A percentile compares a stretch with the other conserved stretches of the same genome.
Evolutionary conservation across 2,888 invertebrate species (phyloP).

Genomic region (Drosophila anomelani): DNA sequence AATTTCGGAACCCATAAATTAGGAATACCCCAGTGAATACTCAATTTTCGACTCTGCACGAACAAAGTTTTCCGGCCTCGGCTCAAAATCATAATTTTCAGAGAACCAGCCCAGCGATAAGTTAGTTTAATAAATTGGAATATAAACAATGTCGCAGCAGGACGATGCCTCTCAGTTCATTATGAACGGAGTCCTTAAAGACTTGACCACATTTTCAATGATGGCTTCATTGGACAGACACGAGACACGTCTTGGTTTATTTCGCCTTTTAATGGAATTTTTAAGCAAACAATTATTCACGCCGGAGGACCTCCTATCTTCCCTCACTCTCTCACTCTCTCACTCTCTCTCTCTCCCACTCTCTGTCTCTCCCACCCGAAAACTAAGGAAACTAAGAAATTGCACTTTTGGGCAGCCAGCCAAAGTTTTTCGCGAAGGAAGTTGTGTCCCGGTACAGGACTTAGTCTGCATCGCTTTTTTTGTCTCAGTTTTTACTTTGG

Average conservation of each 20-base stretch:
- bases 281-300: conserved; percentile 51
- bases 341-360: background rate
- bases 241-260: conserved; percentile 29
- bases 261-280: conserved; percentile 48
- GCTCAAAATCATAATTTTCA: conserved; percentile 16
- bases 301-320: conserved; percentile 5
- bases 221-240: conserved; percentile 9
- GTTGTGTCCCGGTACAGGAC: background rate
- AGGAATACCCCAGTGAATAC: conserved; percentile 22
- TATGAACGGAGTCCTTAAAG: conserved; percentile 6
- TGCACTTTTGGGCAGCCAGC: conserved; percentile 32
- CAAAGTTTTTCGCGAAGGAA: conserved; percentile 20
- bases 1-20: conserved; percentile 24
- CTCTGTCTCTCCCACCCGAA: background rate
- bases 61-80: background rate
- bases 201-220: conserved; percentile 11
- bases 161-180: background rate
- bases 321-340: background rate
- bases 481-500: background rate
- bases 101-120: conserved; percentile 2
- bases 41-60: conserved; percentile 14
- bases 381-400: conserved; percentile 4
- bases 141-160: background rate
- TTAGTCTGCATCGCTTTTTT: background rate
- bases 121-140: conserved; percentile 21